phyloP scores from a whole-genome alignment of 2,888 invertebrate genomes.

The Sympetrum striolatum region DNA sequence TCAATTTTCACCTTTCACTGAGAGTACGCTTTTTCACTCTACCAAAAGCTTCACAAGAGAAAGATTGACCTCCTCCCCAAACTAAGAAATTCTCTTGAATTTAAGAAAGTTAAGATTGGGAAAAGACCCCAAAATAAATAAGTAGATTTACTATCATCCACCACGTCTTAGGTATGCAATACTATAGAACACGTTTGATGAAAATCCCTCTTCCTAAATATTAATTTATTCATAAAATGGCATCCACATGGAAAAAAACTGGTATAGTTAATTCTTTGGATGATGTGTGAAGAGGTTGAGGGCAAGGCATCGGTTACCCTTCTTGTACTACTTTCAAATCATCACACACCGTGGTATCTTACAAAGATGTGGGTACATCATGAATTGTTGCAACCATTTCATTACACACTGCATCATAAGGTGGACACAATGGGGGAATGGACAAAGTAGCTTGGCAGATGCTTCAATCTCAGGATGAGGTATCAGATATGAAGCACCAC shows the following conservation, averaged over 20 bases:
- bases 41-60: slow-evolving; percentile 24
- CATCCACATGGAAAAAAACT: slow-evolving; percentile 38
- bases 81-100: neutral
- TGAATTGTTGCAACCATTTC: slow-evolving; percentile 33
- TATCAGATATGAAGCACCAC: slow-evolving; percentile 35
- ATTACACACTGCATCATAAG: slow-evolving; percentile 34
- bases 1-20: neutral
- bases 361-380: slow-evolving; percentile 32
- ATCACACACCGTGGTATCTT: slow-evolving; percentile 40
- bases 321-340: slow-evolving; percentile 39
- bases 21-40: neutral
- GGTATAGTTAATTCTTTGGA: slow-evolving; percentile 36
- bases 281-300: slow-evolving; percentile 42
- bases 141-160: neutral
- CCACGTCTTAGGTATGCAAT: slow-evolving; percentile 23
- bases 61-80: neutral
- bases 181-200: slow-evolving; percentile 36
- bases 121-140: slow-evolving; percentile 1
- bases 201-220: slow-evolving; percentile 39
- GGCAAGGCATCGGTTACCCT: slow-evolving; percentile 27
- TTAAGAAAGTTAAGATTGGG: neutral
- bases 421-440: slow-evolving; percentile 17
- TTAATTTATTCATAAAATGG: slow-evolving; percentile 42
- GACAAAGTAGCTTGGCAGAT: slow-evolving; percentile 18
- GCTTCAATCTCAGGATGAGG: slow-evolving; percentile 42